Evolutionary conservation across 1,140 invertebrate species (phyloP).

Genomic region (Heliconius himera): DNA sequence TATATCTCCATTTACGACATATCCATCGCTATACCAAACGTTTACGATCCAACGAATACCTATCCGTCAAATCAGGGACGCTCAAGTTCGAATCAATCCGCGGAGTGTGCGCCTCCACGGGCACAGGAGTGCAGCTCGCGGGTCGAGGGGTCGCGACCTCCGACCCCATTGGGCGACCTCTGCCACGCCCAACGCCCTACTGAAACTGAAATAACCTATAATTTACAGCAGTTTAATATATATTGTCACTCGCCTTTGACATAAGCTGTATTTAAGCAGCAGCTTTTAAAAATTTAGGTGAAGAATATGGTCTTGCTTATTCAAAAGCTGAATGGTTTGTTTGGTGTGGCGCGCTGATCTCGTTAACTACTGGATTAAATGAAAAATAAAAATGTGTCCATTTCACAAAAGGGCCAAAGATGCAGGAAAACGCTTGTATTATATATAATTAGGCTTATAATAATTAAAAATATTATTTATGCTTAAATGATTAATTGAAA

Average conservation of each 20-base stretch:
- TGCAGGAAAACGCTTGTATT: too few relatives aligned
- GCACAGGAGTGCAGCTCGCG: slow-evolving; percentile 24
- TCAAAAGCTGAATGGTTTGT: too few relatives aligned
- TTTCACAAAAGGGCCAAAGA: too few relatives aligned
- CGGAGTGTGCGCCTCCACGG: slow-evolving; percentile 31
- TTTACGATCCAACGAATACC: slow-evolving; percentile 22
- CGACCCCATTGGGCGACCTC: slow-evolving; percentile 56
- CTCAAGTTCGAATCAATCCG: slow-evolving; percentile 53
- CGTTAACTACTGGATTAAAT: too few relatives aligned
- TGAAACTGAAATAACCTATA: slow-evolving; percentile 42
- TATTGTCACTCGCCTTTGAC: background rate
- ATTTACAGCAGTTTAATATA: slow-evolving; percentile 1
- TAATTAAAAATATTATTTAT: too few relatives aligned
- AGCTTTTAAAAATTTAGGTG: too few relatives aligned
- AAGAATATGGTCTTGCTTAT: too few relatives aligned
- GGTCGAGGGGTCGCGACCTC: slow-evolving; percentile 69
- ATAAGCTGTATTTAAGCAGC: background rate
- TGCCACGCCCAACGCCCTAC: slow-evolving; percentile 48
- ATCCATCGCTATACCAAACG: background rate
- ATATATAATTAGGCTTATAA: too few relatives aligned
- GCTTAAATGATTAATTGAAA: too few relatives aligned
- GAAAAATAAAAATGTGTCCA: too few relatives aligned
- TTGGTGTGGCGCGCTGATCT: too few relatives aligned
- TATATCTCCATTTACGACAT: background rate
- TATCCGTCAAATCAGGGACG: slow-evolving; percentile 49